phyloP scores from a whole-genome alignment of 2,888 invertebrate genomes.

The Drosophila paranaensis region DNA sequence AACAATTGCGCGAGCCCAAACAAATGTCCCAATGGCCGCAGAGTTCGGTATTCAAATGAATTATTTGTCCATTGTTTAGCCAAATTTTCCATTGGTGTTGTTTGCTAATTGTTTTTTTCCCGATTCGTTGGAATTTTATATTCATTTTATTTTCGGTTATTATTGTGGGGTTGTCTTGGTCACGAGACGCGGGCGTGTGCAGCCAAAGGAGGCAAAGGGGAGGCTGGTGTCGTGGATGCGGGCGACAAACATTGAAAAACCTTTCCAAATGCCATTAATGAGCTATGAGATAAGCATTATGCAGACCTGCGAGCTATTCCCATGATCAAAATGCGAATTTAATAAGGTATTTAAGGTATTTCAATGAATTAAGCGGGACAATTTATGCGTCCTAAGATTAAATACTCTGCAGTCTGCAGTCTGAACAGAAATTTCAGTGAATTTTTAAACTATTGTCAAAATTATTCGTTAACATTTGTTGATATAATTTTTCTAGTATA shows the following conservation, averaged over 20 bases:
- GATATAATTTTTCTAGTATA: too few relatives aligned
- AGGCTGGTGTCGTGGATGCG: conserved; percentile 33
- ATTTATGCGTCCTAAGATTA: neutral
- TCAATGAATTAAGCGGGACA: neutral
- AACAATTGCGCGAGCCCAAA: conserved; percentile 63
- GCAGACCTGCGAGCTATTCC: neutral
- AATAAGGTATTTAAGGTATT: neutral
- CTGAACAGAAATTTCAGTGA: neutral
- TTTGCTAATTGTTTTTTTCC: conserved; percentile 58
- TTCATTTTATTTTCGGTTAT: conserved; percentile 13
- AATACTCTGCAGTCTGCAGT: neutral
- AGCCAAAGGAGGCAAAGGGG: neutral
- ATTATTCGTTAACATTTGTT: too few relatives aligned
- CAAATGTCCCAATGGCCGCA: conserved; percentile 50
- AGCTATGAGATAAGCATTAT: conserved; percentile 12
- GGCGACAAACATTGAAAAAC: conserved; percentile 23
- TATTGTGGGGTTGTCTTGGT: conserved; percentile 37
- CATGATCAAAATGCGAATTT: neutral
- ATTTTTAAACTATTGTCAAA: too few relatives aligned
- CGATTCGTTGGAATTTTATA: conserved; percentile 26
- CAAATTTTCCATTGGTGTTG: conserved; percentile 50
- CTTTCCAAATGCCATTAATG: conserved; percentile 18
- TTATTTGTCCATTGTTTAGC: conserved; percentile 51
- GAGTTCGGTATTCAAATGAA: conserved; percentile 51
- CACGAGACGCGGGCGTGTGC: conserved; percentile 39